These are phyloP conservation scores for Phorcus lineatus DNA, from an alignment of 2,888 invertebrate genomes.

Conservation along the genomic window DNA sequence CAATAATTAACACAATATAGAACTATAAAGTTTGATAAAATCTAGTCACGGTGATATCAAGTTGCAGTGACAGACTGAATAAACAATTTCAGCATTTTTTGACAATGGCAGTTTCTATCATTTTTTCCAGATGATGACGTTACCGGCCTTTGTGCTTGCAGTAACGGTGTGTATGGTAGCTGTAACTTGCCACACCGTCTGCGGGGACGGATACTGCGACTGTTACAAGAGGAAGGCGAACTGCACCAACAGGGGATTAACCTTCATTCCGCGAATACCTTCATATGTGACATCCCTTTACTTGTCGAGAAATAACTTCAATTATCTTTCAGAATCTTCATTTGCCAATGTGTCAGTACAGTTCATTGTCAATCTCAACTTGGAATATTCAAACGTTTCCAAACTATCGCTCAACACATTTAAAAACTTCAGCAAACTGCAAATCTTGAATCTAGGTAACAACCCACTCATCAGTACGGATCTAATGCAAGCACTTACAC, in stretches of 20 bases:
- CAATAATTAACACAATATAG: too few species aligned
- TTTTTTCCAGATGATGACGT: too few species aligned
- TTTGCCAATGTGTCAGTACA: background rate
- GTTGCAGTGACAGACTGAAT: too few species aligned
- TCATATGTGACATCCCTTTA: background rate
- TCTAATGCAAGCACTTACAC: background rate
- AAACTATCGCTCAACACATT: background rate
- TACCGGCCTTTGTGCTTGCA: too few species aligned
- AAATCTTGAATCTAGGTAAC: background rate
- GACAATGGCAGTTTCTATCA: too few species aligned
- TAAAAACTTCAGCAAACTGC: background rate
- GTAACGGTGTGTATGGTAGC: too few species aligned
- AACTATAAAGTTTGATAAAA: too few species aligned
- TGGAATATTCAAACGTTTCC: background rate
- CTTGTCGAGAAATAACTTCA: background rate
- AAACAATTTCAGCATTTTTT: too few species aligned
- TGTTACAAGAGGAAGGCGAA: background rate
- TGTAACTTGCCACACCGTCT: background rate
- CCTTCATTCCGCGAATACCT: background rate
- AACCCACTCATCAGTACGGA: background rate
- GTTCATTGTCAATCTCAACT: background rate
- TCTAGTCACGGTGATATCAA: too few species aligned
- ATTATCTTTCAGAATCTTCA: background rate
- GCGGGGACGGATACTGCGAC: background rate
- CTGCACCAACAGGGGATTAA: background rate